These are phyloP conservation scores for Heliconius cydno DNA, from an alignment of 2,888 invertebrate genomes.

Conservation along the genomic window DNA sequence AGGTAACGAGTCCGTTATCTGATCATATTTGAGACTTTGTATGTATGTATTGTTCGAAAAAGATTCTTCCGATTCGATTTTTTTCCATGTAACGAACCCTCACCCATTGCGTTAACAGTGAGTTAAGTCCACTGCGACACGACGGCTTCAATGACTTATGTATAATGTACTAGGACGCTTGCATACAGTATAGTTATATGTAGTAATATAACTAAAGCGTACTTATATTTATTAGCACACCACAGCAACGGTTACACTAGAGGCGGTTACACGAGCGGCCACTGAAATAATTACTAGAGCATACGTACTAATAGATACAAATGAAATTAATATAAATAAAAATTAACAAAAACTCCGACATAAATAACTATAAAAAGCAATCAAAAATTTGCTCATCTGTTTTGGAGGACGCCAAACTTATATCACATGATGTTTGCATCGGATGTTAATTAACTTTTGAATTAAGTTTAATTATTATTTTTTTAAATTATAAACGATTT, in stretches of 20 bases:
- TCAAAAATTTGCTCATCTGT: too few relatives aligned
- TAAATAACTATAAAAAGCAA: not conserved
- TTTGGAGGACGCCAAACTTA: too few relatives aligned
- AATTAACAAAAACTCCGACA: not conserved
- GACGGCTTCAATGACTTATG: not conserved
- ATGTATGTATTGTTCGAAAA: too few relatives aligned
- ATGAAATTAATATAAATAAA: not conserved
- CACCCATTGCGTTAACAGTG: too few relatives aligned
- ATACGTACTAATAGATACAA: not conserved
- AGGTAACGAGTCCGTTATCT: too few relatives aligned
- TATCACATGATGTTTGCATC: too few relatives aligned
- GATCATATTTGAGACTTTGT: too few relatives aligned
- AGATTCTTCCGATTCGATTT: too few relatives aligned
- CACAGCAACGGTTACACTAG: not conserved
- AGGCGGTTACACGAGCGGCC: not conserved
- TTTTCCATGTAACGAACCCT: too few relatives aligned
- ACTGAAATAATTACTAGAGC: not conserved
- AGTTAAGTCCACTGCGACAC: not conserved
- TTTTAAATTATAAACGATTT: not conserved
- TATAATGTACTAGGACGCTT: not conserved
- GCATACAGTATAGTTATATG: not conserved
- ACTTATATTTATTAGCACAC: not conserved
- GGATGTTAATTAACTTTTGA: too few relatives aligned
- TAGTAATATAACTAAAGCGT: not conserved
- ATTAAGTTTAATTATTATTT: not conserved